phyloP scores from a whole-genome alignment of 2,888 invertebrate genomes.

The Frankliniella fusca region DNA sequence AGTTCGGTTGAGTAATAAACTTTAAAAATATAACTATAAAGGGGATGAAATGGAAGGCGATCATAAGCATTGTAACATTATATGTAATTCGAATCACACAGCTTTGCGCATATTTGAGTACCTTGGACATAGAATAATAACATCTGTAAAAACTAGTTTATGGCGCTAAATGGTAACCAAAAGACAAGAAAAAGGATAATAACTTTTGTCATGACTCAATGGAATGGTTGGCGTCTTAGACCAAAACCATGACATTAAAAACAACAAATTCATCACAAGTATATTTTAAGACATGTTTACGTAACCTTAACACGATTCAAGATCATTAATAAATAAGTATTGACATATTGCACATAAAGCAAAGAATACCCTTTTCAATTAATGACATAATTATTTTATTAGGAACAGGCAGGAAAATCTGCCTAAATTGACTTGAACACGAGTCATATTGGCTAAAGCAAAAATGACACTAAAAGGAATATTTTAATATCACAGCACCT shows the following conservation, averaged over 20 bases:
- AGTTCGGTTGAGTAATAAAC: too few relatives aligned
- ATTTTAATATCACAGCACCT: constrained; percentile 12
- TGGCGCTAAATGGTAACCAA: constrained; percentile 13
- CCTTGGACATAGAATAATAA: background rate
- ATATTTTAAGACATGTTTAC: background rate
- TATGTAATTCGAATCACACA: background rate
- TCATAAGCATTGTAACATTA: background rate
- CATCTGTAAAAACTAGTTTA: constrained; percentile 12
- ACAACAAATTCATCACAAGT: constrained; percentile 1
- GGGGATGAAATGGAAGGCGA: background rate
- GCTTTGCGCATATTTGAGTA: background rate
- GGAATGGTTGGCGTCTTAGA: background rate
- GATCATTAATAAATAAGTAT: background rate
- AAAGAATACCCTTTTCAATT: background rate
- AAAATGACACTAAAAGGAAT: background rate
- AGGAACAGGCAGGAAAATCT: background rate
- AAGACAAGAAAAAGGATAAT: constrained; percentile 2
- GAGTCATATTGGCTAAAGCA: background rate
- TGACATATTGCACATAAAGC: constrained; percentile 8
- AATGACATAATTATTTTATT: background rate
- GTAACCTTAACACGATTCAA: too few relatives aligned
- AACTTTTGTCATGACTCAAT: background rate
- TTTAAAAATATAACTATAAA: background rate
- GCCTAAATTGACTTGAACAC: background rate
- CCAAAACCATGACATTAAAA: background rate